A percentile compares a stretch with the other conserved stretches of the same genome.
phyloP scores from a whole-genome alignment of 2,113 vertebrate genomes.

The Nerophis lumbriciformis region DNA sequence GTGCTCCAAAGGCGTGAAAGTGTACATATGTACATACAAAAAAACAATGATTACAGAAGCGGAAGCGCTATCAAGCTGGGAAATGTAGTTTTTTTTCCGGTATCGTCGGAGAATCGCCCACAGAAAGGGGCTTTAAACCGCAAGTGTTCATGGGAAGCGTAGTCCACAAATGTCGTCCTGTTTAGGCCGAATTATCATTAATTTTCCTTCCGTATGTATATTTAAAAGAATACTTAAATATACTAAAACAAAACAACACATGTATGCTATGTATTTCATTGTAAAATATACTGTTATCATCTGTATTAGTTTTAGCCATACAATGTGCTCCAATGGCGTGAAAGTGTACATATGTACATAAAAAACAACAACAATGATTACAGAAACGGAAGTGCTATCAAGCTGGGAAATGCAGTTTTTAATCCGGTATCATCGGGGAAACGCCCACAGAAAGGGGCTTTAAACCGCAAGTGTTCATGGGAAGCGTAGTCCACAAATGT shows the following conservation, averaged over 20 bases:
- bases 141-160: conserved; percentile 43
- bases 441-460: conserved; percentile 6
- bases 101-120: background rate
- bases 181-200: background rate
- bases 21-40: conserved; percentile 30
- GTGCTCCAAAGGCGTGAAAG: too few relatives aligned
- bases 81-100: conserved; percentile 52
- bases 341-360: conserved; percentile 24
- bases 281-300: background rate
- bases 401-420: conserved; percentile 60
- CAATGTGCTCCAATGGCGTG: too few relatives aligned
- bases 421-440: too few relatives aligned
- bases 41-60: conserved; percentile 24
- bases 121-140: conserved; percentile 30
- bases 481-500: conserved; percentile 36
- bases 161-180: background rate
- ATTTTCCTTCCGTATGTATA: too few relatives aligned
- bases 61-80: conserved; percentile 38
- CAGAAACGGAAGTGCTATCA: conserved; percentile 30
- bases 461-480: conserved; percentile 36
- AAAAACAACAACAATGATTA: conserved; percentile 24
- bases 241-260: too few relatives aligned
- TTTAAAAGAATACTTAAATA: too few relatives aligned
- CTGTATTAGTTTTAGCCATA: too few relatives aligned
- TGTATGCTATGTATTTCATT: background rate